Percentiles rank a stretch among this genome's conserved stretches.
These are phyloP conservation scores for Chrysogorgia sp. DNA, from an alignment of 92 coral and sea anemone genomes.

Conservation along the genomic window DNA sequence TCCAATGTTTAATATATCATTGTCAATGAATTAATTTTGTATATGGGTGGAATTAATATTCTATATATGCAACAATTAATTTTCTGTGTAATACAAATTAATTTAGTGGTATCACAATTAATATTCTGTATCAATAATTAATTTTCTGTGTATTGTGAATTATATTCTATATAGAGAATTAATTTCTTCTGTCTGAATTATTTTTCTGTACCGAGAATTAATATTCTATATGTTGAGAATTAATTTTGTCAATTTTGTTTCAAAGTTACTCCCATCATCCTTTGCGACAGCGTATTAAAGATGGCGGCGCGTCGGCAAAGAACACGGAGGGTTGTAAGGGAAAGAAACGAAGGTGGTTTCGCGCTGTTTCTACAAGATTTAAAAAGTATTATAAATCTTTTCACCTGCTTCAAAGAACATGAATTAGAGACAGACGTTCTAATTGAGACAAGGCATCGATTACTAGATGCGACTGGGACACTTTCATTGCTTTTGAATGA, in stretches of 20 bases:
- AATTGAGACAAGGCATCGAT: constrained; percentile 18
- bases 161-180: neutral
- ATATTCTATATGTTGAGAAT: constrained; percentile 5
- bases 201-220: constrained; percentile 1
- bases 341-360: constrained; percentile 50
- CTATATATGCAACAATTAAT: neutral
- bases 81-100: constrained; percentile 11
- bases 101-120: neutral
- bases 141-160: constrained; percentile 10
- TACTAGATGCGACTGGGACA: constrained; percentile 43
- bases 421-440: constrained; percentile 26
- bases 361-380: constrained; percentile 58
- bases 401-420: constrained; percentile 25
- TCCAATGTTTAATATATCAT: constrained; percentile 21
- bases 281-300: neutral
- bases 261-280: no score
- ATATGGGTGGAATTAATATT: neutral
- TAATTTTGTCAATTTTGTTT: constrained; percentile 16
- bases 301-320: constrained; percentile 25
- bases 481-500: constrained; percentile 49
- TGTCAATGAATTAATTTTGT: neutral
- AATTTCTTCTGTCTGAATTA: neutral
- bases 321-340: neutral
- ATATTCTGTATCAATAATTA: neutral
- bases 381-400: constrained; percentile 48